phyloP scores from a whole-genome alignment of 2,888 invertebrate species.

The Chrysolina americana region DNA sequence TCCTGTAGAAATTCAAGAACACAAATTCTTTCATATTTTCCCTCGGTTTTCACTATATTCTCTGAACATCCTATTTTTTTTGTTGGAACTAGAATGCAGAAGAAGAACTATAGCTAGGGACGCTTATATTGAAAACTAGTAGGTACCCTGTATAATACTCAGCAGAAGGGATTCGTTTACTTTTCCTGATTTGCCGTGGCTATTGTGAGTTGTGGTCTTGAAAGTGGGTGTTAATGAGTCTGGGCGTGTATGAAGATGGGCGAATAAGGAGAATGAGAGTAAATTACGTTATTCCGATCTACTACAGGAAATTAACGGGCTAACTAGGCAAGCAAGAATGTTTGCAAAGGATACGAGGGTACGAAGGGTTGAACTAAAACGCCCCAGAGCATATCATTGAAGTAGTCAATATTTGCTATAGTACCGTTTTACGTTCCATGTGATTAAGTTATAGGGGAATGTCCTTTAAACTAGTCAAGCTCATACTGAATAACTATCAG shows the following conservation, averaged over 20 bases:
- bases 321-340: neutral
- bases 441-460: neutral
- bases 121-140: no score
- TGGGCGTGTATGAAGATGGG: neutral
- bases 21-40: no score
- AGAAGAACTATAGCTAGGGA: no score
- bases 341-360: constrained; percentile 1
- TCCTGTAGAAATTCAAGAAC: no score
- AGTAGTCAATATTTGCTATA: constrained; percentile 4
- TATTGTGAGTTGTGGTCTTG: neutral
- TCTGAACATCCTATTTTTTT: no score
- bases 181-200: neutral
- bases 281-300: constrained; percentile 8
- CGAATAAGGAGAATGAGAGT: neutral
- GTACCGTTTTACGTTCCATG: neutral
- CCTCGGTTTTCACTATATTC: no score
- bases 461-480: no score
- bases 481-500: no score
- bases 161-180: neutral
- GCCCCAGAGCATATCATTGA: neutral
- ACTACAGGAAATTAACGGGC: constrained; percentile 5
- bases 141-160: no score
- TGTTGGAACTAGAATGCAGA: no score
- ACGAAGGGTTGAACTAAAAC: neutral
- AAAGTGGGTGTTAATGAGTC: neutral